These are phyloP conservation scores for Chloroclystis v-ata DNA, from an alignment of 2,888 invertebrate genomes.

Conservation along the genomic window DNA sequence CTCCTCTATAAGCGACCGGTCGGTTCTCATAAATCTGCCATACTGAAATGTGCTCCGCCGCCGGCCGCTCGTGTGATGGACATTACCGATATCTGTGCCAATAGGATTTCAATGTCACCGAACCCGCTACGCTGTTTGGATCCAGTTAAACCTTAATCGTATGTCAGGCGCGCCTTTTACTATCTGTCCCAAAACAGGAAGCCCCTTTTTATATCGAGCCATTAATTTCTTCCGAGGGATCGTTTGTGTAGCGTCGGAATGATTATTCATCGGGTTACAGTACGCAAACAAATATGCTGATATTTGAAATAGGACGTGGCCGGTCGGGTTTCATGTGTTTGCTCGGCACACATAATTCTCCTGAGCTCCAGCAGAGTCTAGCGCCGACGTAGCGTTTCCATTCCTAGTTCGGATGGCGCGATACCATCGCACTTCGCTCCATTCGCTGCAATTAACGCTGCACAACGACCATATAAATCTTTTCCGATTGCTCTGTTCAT, in stretches of 20 bases:
- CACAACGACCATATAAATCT: constrained; percentile 76
- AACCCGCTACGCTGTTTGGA: constrained; percentile 44
- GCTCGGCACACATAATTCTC: constrained; percentile 43
- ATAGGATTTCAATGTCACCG: constrained; percentile 59
- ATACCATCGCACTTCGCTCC: constrained; percentile 68
- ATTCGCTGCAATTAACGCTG: constrained; percentile 73
- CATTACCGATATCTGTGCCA: constrained; percentile 61
- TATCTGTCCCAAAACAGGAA: constrained; percentile 39
- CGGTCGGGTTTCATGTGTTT: constrained; percentile 37
- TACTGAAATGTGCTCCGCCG: constrained; percentile 64
- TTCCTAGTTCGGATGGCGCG: constrained; percentile 61
- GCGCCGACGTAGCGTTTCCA: constrained; percentile 33
- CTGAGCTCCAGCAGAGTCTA: constrained; percentile 36
- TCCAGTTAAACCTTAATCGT: constrained; percentile 42
- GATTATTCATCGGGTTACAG: constrained; percentile 41
- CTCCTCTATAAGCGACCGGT: constrained; percentile 54
- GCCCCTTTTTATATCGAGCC: constrained; percentile 36
- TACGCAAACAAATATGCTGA: constrained; percentile 36
- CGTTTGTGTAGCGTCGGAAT: constrained; percentile 32
- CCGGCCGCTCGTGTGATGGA: constrained; percentile 53
- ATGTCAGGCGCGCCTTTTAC: constrained; percentile 40
- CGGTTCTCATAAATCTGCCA: constrained; percentile 72
- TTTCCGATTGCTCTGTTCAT: constrained; percentile 59
- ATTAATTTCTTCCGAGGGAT: constrained; percentile 38
- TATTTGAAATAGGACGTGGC: constrained; percentile 36